These are phyloP conservation scores for Tylochromis polylepis DNA, from an alignment of 2,113 vertebrate genomes.

Conservation along the genomic window DNA sequence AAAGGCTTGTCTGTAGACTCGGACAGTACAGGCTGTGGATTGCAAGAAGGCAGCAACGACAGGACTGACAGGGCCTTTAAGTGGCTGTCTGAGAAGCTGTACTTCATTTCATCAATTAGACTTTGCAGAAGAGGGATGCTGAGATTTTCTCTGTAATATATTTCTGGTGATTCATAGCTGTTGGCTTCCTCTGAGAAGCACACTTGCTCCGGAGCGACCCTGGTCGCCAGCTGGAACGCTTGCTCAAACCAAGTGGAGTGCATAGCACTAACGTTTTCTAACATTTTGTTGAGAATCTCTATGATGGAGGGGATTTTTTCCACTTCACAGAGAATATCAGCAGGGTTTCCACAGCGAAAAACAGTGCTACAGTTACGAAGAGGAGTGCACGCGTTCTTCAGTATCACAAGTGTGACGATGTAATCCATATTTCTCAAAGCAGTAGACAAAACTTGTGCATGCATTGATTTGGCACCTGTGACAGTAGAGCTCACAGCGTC, in stretches of 20 bases:
- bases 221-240: slow-evolving; percentile 81
- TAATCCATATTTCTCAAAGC: slow-evolving; percentile 87
- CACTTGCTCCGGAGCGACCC: slow-evolving; percentile 81
- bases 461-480: slow-evolving; percentile 68
- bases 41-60: slow-evolving; percentile 88
- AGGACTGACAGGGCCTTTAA: slow-evolving; percentile 87
- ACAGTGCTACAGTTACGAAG: slow-evolving; percentile 84
- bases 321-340: slow-evolving; percentile 82
- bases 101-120: slow-evolving; percentile 89
- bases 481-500: slow-evolving; percentile 78
- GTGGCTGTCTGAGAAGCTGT: slow-evolving; percentile 89
- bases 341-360: slow-evolving; percentile 86
- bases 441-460: slow-evolving; percentile 80
- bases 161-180: slow-evolving; percentile 78
- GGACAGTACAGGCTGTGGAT: slow-evolving; percentile 82
- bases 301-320: slow-evolving; percentile 82
- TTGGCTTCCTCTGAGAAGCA: slow-evolving; percentile 73
- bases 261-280: slow-evolving; percentile 85
- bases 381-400: slow-evolving; percentile 85
- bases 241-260: slow-evolving; percentile 93
- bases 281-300: slow-evolving; percentile 86
- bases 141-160: slow-evolving; percentile 85
- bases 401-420: slow-evolving; percentile 83
- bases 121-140: slow-evolving; percentile 83
- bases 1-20: slow-evolving; percentile 83